A percentile compares a stretch with the other conserved stretches of the same genome.
Conservation (phyloP, 2,113 vertebrate species). For the Bos javanicus region DNA sequence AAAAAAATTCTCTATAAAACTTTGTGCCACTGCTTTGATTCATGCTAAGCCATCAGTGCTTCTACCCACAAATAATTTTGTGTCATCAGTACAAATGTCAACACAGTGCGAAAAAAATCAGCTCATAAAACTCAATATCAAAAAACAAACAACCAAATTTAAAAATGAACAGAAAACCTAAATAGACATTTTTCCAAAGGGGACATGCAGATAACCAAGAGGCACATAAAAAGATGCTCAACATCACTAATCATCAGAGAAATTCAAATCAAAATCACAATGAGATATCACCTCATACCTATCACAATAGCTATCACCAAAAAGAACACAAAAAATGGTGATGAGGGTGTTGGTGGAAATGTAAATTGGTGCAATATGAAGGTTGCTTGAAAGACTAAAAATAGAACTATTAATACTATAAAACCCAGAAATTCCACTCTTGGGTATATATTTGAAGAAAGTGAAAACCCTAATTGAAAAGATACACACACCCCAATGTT, state of each 20-base stretch:
- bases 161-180: not conserved
- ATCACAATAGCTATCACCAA: not conserved
- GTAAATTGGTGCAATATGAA: not conserved
- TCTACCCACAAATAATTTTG: not conserved
- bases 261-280: not conserved
- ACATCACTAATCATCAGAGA: not conserved
- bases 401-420: not conserved
- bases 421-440: not conserved
- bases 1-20: not conserved
- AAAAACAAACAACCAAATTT: not conserved
- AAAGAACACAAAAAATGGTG: not conserved
- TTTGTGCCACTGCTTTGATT: not conserved
- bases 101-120: not conserved
- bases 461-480: not conserved
- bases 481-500: not conserved
- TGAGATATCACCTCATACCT: not conserved
- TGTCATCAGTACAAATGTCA: not conserved
- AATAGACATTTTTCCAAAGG: not conserved
- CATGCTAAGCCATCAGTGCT: not conserved
- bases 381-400: not conserved
- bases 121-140: not conserved
- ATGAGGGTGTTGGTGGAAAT: not conserved
- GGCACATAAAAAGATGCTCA: not conserved
- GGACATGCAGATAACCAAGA: not conserved
- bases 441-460: not conserved